Evolutionary conservation across 2,888 invertebrate genomes (phyloP).

Genomic region (Netelia inedita): DNA sequence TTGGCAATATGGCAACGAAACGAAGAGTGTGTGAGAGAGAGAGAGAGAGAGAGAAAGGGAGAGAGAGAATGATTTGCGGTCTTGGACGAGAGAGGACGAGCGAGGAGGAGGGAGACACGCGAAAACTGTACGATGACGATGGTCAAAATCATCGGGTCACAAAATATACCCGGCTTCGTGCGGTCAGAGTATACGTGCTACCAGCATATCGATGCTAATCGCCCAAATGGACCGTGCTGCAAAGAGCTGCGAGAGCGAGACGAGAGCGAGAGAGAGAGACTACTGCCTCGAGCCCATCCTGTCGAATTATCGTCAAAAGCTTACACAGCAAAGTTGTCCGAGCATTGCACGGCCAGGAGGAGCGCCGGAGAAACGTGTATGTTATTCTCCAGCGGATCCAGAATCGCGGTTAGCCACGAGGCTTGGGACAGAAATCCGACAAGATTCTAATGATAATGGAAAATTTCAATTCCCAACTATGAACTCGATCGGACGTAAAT

Average conservation of each 20-base stretch:
- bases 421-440: too few species aligned
- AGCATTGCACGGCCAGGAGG: background rate
- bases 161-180: conserved; percentile 22
- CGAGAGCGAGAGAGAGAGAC: conserved; percentile 18
- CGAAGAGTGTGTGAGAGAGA: conserved; percentile 67
- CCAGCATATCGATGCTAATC: conserved; percentile 61
- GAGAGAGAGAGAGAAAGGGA: conserved; percentile 39
- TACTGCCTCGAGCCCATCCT: conserved; percentile 5
- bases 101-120: conserved; percentile 1
- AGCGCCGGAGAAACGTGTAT: background rate
- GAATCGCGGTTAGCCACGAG: background rate
- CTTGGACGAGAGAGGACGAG: conserved; percentile 21
- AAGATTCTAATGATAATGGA: background rate
- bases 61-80: conserved; percentile 46
- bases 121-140: conserved; percentile 50
- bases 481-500: background rate
- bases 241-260: conserved; percentile 9
- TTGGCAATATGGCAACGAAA: conserved; percentile 65
- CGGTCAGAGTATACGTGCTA: conserved; percentile 10
- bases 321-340: conserved; percentile 37
- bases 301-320: conserved; percentile 51
- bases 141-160: conserved; percentile 54
- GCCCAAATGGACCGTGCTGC: conserved; percentile 57
- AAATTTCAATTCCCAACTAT: background rate
- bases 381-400: background rate